These are phyloP conservation scores for Geococcyx californianus DNA, from an alignment of 2,113 vertebrate species.

Conservation along the genomic window DNA sequence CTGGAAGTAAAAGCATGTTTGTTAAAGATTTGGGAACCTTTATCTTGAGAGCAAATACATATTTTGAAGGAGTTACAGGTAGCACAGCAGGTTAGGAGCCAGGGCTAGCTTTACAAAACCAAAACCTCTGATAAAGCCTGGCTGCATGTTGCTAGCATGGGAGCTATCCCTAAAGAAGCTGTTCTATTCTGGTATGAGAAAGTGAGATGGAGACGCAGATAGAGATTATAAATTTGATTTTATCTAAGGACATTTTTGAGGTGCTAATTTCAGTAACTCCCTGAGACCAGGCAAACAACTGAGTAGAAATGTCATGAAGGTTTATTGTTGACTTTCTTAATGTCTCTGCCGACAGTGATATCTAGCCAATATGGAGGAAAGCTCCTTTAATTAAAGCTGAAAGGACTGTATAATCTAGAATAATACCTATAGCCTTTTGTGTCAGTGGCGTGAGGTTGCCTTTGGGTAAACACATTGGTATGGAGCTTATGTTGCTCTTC, in stretches of 20 bases:
- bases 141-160: not conserved
- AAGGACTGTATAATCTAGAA: not conserved
- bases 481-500: not conserved
- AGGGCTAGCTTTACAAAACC: not conserved
- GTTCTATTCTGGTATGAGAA: not conserved
- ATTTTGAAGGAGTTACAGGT: rapidly evolving
- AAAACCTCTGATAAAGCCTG: not conserved
- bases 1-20: not conserved
- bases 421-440: not conserved
- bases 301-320: not conserved
- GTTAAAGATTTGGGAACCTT: not conserved
- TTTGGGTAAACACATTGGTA: not conserved
- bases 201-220: not conserved
- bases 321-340: not conserved
- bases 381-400: not conserved
- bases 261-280: not conserved
- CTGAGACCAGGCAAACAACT: not conserved
- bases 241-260: not conserved
- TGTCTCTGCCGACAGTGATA: not conserved
- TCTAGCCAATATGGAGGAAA: not conserved
- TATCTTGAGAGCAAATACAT: not conserved
- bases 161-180: not conserved
- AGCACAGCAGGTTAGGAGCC: not conserved
- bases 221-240: not conserved
- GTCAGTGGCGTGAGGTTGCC: not conserved